Conservation (phyloP, 2,888 invertebrate species). For the Eumerus sabulonum region DNA sequence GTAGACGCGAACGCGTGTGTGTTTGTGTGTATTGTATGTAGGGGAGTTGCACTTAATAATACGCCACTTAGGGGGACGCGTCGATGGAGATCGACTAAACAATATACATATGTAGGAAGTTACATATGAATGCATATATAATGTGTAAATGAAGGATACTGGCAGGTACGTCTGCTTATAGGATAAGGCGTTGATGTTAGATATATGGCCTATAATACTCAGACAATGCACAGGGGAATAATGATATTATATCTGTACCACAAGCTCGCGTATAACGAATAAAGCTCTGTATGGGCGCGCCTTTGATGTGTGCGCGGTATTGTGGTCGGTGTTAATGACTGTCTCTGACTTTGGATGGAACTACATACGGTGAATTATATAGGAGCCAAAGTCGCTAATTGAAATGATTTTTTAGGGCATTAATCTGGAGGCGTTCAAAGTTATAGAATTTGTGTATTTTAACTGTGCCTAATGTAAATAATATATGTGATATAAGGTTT, state of each 20-base stretch:
- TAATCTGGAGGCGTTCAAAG: no score
- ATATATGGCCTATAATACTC: slow-evolving; percentile 56
- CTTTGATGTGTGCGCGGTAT: slow-evolving; percentile 6
- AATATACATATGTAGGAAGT: neutral
- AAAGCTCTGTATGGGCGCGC: slow-evolving; percentile 27
- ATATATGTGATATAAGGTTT: no score
- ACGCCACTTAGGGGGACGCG: slow-evolving; percentile 51
- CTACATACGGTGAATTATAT: slow-evolving; percentile 45
- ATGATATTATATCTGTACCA: slow-evolving; percentile 51
- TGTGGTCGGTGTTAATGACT: slow-evolving; percentile 47
- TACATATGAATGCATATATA: slow-evolving; percentile 14
- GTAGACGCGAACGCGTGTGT: slow-evolving; percentile 12
- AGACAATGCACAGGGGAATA: slow-evolving; percentile 63
- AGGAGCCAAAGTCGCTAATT: slow-evolving; percentile 40
- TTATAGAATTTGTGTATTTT: no score
- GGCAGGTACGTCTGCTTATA: slow-evolving; percentile 48
- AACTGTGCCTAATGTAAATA: no score
- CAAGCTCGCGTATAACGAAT: slow-evolving; percentile 42
- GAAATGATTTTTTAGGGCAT: slow-evolving; percentile 13
- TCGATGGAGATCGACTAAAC: slow-evolving; percentile 13
- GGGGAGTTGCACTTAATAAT: slow-evolving; percentile 61
- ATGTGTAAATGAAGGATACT: slow-evolving; percentile 58
- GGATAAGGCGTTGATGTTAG: slow-evolving; percentile 31
- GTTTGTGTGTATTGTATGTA: no score
- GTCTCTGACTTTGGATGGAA: slow-evolving; percentile 44